Percentiles rank a stretch among this genome's conserved stretches.
These are phyloP conservation scores for Protonibea diacanthus DNA, from an alignment of 2,797 vertebrate species.

Conservation along the genomic window DNA sequence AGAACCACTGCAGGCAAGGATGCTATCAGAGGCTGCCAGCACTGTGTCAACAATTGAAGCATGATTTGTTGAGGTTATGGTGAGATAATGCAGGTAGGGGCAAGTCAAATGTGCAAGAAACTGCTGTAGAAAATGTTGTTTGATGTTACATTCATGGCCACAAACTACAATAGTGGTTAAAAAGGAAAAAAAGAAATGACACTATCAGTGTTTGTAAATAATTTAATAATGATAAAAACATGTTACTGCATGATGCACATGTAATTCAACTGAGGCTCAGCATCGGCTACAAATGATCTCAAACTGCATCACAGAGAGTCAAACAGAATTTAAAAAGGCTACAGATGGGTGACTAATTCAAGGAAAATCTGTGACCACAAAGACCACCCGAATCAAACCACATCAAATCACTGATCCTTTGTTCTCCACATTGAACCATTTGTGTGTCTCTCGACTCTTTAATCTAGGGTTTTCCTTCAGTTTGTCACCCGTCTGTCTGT, in stretches of 20 bases:
- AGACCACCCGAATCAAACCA: neutral
- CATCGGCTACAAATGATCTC: neutral
- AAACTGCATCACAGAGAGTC: neutral
- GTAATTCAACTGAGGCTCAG: neutral
- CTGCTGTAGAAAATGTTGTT: neutral
- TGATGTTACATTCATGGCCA: neutral
- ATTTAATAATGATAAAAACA: conserved; percentile 26
- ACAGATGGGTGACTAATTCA: neutral
- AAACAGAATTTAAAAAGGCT: neutral
- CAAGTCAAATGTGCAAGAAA: neutral
- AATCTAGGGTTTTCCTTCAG: neutral
- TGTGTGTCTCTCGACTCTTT: neutral
- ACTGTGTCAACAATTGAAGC: neutral
- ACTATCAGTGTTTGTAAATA: conserved; percentile 6
- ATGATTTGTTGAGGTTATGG: neutral
- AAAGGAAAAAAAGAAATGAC: neutral
- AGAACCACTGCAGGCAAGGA: neutral
- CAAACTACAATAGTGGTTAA: neutral
- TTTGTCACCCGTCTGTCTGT: neutral
- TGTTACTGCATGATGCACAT: neutral
- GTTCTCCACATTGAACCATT: neutral
- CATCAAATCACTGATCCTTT: neutral
- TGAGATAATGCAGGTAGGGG: neutral
- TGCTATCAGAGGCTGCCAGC: neutral
- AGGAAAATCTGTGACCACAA: neutral